Evolutionary conservation across 1,140 invertebrate species (phyloP).

Genomic region (Neuroterus valhalla): DNA sequence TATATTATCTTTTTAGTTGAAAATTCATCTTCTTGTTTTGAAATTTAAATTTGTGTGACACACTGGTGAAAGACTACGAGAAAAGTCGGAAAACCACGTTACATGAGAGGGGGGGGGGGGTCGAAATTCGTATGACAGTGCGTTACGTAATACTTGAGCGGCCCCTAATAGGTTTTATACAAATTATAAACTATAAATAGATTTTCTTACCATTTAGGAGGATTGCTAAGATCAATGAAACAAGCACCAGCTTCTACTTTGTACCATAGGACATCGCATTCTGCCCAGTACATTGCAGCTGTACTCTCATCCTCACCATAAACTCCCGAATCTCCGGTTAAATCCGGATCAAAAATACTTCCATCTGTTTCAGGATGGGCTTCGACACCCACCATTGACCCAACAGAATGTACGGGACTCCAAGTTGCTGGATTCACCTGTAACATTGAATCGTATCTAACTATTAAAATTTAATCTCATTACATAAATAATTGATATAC

Average conservation of each 20-base stretch:
- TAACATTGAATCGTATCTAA: conserved; percentile 32
- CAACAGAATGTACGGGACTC: conserved; percentile 88
- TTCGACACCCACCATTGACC: conserved; percentile 85
- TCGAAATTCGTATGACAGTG: too few species aligned
- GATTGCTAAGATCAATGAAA: conserved; percentile 79
- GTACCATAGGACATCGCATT: conserved; percentile 85
- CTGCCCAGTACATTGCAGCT: conserved; percentile 82
- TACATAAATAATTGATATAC: conserved; percentile 4
- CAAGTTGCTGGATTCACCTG: conserved; percentile 83
- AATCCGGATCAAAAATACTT: conserved; percentile 84
- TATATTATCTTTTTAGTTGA: too few species aligned
- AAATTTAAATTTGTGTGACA: too few species aligned
- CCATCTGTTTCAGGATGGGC: conserved; percentile 88
- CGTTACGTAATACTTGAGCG: too few species aligned
- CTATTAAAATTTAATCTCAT: conserved; percentile 30
- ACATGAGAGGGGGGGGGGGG: too few species aligned
- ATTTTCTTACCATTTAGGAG: conserved; percentile 83
- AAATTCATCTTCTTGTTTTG: too few species aligned
- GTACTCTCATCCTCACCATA: conserved; percentile 85
- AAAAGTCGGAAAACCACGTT: too few species aligned
- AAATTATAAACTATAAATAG: not conserved
- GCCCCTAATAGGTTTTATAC: too few species aligned
- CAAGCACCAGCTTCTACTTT: conserved; percentile 88
- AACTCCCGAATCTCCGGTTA: conserved; percentile 81
- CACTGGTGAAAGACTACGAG: too few species aligned